phyloP scores from a whole-genome alignment of 2,797 vertebrate species.

The Diplodus puntazzo region DNA sequence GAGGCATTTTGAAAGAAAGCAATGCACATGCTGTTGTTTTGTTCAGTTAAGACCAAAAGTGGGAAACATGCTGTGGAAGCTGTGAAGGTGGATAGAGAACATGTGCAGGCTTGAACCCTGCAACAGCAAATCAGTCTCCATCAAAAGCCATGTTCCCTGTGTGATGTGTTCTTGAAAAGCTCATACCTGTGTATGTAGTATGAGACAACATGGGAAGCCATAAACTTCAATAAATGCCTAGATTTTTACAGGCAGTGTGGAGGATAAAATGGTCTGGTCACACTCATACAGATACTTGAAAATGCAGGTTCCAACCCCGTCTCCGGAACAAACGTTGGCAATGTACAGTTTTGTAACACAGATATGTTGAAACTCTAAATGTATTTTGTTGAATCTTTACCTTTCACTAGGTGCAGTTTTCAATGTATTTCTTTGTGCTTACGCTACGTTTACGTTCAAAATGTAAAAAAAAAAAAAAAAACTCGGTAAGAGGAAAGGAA shows the following conservation, averaged over 20 bases:
- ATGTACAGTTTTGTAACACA: no score
- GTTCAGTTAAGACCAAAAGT: conserved; percentile 35
- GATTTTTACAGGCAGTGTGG: neutral
- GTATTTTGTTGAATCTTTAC: no score
- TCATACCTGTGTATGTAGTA: neutral
- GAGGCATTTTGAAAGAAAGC: conserved; percentile 31
- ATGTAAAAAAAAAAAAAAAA: no score
- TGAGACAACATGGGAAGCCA: neutral
- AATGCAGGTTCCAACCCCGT: no score
- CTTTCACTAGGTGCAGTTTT: no score
- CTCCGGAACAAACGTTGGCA: no score
- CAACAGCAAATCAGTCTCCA: conserved; percentile 23
- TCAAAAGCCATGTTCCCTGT: conserved; percentile 16
- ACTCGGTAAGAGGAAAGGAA: no score
- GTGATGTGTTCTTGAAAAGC: conserved; percentile 11
- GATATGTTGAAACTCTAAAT: no score
- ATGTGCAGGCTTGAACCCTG: conserved; percentile 25
- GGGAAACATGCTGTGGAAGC: conserved; percentile 43
- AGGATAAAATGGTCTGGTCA: neutral
- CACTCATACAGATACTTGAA: neutral
- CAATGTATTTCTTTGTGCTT: no score
- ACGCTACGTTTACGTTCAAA: no score
- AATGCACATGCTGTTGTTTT: conserved; percentile 58
- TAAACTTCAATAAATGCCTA: neutral
- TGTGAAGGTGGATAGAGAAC: conserved; percentile 35